Evolutionary conservation across 2,888 invertebrate genomes (phyloP).

Genomic region (Myathropa florea): DNA sequence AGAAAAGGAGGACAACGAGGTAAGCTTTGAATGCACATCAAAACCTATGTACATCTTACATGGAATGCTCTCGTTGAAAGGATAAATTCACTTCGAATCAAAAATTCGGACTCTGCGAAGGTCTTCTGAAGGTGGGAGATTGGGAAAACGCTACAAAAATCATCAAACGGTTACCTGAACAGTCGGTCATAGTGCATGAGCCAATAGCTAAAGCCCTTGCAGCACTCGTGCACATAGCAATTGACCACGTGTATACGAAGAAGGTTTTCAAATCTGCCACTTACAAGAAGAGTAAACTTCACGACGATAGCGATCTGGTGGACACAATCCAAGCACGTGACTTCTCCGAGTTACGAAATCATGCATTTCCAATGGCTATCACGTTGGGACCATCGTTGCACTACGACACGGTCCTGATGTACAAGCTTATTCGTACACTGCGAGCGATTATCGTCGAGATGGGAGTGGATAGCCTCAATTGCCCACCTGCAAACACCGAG

Average conservation of each 20-base stretch:
- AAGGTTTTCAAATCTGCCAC: constrained; percentile 87
- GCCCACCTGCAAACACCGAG: constrained; percentile 76
- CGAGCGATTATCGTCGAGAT: constrained; percentile 79
- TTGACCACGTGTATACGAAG: constrained; percentile 93
- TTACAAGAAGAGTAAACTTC: constrained; percentile 85
- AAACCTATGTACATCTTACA: background rate
- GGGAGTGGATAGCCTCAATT: constrained; percentile 79
- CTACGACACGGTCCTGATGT: constrained; percentile 93
- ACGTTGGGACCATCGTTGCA: constrained; percentile 93
- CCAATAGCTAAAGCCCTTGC: constrained; percentile 90
- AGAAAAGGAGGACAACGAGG: constrained; percentile 86
- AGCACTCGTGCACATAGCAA: constrained; percentile 89
- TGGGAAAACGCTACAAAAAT: constrained; percentile 93
- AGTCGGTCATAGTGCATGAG: constrained; percentile 88
- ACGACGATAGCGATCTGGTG: constrained; percentile 76
- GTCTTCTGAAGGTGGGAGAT: constrained; percentile 92
- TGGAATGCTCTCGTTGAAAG: constrained; percentile 51
- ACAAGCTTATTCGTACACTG: constrained; percentile 87
- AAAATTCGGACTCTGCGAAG: constrained; percentile 95
- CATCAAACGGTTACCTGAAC: constrained; percentile 90
- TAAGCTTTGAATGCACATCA: constrained; percentile 75
- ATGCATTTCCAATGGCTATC: constrained; percentile 92
- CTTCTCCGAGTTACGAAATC: constrained; percentile 87
- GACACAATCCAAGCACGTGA: constrained; percentile 82
- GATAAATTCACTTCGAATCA: constrained; percentile 86